Base-by-base conservation (phyloP, 2,797 vertebrate genomes). In the Dipus sagitta region DNA sequence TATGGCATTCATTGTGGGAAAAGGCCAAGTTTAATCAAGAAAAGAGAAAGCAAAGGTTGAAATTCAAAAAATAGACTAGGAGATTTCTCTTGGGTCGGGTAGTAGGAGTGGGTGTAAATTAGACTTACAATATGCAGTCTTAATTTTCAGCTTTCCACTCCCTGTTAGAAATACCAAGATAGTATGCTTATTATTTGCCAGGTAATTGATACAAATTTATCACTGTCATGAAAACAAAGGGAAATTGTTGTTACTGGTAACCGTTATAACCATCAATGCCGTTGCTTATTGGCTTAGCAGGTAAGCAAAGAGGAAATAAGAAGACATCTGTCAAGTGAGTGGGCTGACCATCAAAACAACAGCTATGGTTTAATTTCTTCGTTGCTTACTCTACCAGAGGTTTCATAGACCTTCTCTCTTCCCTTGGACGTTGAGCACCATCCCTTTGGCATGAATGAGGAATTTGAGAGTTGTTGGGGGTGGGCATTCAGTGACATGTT, bases 1-100 rank as follows among this genome's bases (percentile, higher is more conserved):
- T 75, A 80, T 86, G 30, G 65, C 15, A 88, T 68, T 93, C 26
- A 12, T 75, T 86, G 21, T 80, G 28, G 28, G 68, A 42, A 91
- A 84, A 71, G 52, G 28, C 30, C 65, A 86, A 65, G 14, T 92
- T 81, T 85, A 91, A 78, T 82, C 34, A 92, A 92, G 68, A 58
- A 82, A 92, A 86, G 54, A 76, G n/a, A 95, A 74, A 78, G 14
- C 15, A 62, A 62, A 52, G 6, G 74, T 10, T 86, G 58, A 84
- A 92, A 86, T 90, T 76, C 0, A 75, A 78, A 78, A 94, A 90
- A 21, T 18, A 78, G 24, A 72, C 21, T 62, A 47, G 7, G 7
- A 2, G 10, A 81, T 85, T 92, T 87, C 42, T 90, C 86, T 85
- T 18, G 30, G n/a, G 42, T 17, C 34, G 18, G 24, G 5, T 6